Percentiles rank a stretch among this genome's conserved stretches.
Evolutionary conservation across 2,797 vertebrate genomes (phyloP).

Genomic region (Mormyrus hasselquistii): DNA sequence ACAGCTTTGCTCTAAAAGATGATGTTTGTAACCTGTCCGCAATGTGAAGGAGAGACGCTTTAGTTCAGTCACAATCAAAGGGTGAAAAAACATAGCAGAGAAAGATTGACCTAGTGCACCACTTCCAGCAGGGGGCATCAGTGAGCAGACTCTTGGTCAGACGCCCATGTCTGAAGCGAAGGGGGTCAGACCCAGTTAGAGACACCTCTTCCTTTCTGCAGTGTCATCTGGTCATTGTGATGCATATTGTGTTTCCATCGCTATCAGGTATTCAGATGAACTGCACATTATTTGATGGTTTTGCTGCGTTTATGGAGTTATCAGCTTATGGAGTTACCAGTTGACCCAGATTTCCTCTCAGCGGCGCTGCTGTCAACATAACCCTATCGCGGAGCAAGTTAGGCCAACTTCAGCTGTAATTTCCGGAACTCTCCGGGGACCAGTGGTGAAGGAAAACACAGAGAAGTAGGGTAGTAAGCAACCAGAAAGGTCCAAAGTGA

Average conservation of each 20-base stretch:
- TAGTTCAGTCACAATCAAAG: neutral
- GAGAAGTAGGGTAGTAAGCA: neutral
- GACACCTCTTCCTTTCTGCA: neutral
- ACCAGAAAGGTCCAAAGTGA: neutral
- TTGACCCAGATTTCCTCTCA: neutral
- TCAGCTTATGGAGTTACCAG: neutral
- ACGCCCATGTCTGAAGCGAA: neutral
- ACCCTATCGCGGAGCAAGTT: neutral
- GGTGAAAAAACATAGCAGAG: neutral
- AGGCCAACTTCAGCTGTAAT: neutral
- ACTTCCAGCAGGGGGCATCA: neutral
- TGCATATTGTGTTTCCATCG: neutral
- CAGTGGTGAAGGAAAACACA: neutral
- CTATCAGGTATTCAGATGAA: neutral
- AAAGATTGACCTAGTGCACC: neutral
- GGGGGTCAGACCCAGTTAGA: neutral
- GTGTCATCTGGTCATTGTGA: neutral
- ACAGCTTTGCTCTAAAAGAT: neutral
- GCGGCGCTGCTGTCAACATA: neutral
- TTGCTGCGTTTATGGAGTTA: neutral
- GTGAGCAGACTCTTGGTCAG: neutral
- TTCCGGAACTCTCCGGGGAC: neutral
- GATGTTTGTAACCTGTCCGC: neutral
- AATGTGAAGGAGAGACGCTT: neutral
- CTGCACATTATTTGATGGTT: neutral